Evolutionary conservation across 2,888 invertebrate species (phyloP).

Genomic region (Andrena hattorfiana): DNA sequence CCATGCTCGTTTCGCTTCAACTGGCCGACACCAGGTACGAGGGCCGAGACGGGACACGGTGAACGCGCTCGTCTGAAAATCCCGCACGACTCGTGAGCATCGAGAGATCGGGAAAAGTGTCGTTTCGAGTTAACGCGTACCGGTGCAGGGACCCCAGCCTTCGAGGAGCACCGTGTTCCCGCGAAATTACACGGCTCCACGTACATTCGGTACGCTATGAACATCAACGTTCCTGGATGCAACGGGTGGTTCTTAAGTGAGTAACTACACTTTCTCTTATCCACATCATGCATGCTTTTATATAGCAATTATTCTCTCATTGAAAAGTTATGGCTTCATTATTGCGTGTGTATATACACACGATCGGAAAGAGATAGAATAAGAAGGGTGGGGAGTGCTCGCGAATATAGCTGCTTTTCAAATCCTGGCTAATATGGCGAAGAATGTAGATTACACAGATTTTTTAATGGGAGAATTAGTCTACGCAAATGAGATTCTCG

Average conservation of each 20-base stretch:
- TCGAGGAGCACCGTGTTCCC: slow-evolving; percentile 44
- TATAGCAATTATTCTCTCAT: neutral
- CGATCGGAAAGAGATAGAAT: neutral
- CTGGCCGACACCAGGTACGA: slow-evolving; percentile 27
- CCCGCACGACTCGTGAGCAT: neutral
- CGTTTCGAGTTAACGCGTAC: slow-evolving; percentile 48
- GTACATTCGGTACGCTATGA: slow-evolving; percentile 71
- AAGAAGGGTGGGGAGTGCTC: too few relatives aligned
- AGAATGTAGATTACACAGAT: too few relatives aligned
- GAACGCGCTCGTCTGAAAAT: slow-evolving; percentile 24
- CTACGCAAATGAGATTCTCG: neutral
- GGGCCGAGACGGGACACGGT: slow-evolving; percentile 25
- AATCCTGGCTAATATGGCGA: too few relatives aligned
- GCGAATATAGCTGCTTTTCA: too few relatives aligned
- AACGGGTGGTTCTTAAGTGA: slow-evolving; percentile 73
- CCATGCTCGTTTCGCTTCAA: slow-evolving; percentile 42
- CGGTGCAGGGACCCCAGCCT: slow-evolving; percentile 49
- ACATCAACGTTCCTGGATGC: slow-evolving; percentile 65
- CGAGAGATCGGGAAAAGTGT: slow-evolving; percentile 43
- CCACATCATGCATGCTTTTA: neutral
- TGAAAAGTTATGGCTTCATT: neutral
- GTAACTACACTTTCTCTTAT: slow-evolving; percentile 38
- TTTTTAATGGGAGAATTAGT: too few relatives aligned
- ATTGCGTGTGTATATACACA: neutral
- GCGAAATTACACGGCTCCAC: slow-evolving; percentile 63